Conservation (phyloP, 2,888 invertebrate species). For the Theretra japonica region DNA sequence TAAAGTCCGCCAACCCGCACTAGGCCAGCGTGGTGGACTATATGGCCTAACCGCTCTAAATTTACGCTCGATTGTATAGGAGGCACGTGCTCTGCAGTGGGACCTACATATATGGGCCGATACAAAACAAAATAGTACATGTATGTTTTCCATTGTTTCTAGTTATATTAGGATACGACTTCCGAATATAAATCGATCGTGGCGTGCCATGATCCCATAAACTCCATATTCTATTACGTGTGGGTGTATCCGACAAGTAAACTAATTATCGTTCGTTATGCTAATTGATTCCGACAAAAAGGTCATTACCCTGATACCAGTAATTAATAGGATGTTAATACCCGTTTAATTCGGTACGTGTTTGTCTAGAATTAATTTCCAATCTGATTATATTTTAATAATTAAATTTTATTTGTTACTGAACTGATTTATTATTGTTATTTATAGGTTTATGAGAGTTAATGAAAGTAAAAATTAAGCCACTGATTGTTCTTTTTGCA, state of each 20-base stretch:
- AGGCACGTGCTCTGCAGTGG: too few species aligned
- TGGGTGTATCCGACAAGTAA: not conserved
- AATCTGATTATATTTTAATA: not conserved
- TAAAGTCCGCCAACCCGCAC: too few species aligned
- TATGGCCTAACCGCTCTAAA: too few species aligned
- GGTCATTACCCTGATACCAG: not conserved
- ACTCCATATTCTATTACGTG: not conserved
- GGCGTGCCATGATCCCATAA: not conserved
- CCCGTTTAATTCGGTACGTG: not conserved
- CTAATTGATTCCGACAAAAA: constrained; percentile 3
- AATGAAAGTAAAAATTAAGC: too few species aligned
- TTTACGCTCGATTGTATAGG: too few species aligned
- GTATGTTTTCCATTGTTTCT: not conserved
- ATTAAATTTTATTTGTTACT: not conserved
- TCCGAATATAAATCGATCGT: not conserved
- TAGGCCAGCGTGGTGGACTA: too few species aligned
- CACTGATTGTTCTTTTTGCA: too few species aligned
- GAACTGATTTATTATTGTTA: too few species aligned
- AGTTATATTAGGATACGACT: not conserved
- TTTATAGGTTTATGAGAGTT: too few species aligned
- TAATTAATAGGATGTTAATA: not conserved
- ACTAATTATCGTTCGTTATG: not conserved
- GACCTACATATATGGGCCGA: too few species aligned
- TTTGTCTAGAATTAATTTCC: not conserved
- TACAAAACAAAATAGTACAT: not conserved